Base-by-base conservation (phyloP, 2,113 vertebrate genomes). In the Pygoscelis adeliae region DNA sequence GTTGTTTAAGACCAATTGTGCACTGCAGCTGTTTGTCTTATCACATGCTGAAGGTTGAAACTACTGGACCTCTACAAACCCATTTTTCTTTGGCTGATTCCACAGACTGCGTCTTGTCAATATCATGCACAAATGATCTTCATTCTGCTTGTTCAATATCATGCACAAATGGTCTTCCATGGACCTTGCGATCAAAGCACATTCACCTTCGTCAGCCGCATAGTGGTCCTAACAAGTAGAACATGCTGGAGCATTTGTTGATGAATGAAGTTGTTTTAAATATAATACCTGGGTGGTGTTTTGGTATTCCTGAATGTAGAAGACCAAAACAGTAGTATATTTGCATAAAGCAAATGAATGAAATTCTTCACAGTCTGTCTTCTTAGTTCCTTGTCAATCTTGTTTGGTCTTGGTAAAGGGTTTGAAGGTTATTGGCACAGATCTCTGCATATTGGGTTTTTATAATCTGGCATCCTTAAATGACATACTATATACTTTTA, bases 91-190 rank as follows among this genome's bases (percentile, higher is more conserved):
- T 27, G 47, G 29, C 12, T 15, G 15, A 8, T 58, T 83, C 36
- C 40, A 55, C 22, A 78, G n/a, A 21, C 34, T 29, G 29, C 2
- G 1, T 47, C 44, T 38, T 8, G 13, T 74, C 38, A 59, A 13
- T 50, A 72, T 18, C 50, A 17, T 0, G 0, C 4, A 11, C 1
- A 5, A 56, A 56, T 0, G 1, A 25, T 46, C 9, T 78, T 63
- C 13, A 6, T 74, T 44, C 26, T 0, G 0, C 26, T 73, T 70
- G 36, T 47, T 69, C 44, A 65, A 9, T 61, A 46, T 23, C 50
- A 46, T 20, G 15, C 21, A 19, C 30, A 73, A 81, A 53, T 0
- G 1, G 11, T 22, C 21, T 53, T 62, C 32, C 7, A 9, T 7
- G 6, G 2, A 20, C 26, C 38, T 87, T 81, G 42, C 61, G 21